Base-by-base conservation (phyloP, 2,113 vertebrate species). In the Microcebus griseorufus region DNA sequence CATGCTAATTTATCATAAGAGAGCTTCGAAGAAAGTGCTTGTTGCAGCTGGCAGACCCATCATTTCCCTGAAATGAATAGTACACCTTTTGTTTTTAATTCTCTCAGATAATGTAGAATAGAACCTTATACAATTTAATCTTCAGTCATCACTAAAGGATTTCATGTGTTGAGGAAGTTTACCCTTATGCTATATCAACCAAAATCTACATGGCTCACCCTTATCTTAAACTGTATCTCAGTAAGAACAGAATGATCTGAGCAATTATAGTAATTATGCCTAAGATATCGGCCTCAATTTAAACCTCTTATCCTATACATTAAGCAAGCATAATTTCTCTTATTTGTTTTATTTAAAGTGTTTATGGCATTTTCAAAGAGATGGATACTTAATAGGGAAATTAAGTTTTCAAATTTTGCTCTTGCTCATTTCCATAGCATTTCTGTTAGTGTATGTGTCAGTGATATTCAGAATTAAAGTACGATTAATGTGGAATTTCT, bases 81-180 rank as follows among this genome's bases (percentile, higher is more conserved):
- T 92, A 96, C 93, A 98, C 98, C 97, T 98, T 99, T 98, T 98
- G 94, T 98, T 98, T 98, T 94, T 92, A 73, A 62, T 90, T 97
- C 96, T 80, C 81, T 98, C 93, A 62, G 95, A 88, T 95, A 96
- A 20, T 95, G 53, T 75, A 78, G 84, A 96, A 75, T 72, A 93
- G 91, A 89, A 80, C 62, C 75, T 89, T 75, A 6, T 96, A 76
- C 58, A 75, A 95, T 97, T 96, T 92, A 64, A 42, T 93, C 94
- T 90, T 87, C 13, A 88, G 51, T 89, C 94, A 73, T 72, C 78
- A 78, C 55, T n/a, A n/a, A 62, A 76, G 92, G 69, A 51, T 87
- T 89, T 92, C 75, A 23, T 58, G 60, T 20, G 0, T 4, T 48
- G 34, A 69, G 79, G 39, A 48, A 37, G 9, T 73, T 94, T 87